Evolutionary conservation across 1,140 invertebrate species (phyloP).

Genomic region (Drosophila serrata): DNA sequence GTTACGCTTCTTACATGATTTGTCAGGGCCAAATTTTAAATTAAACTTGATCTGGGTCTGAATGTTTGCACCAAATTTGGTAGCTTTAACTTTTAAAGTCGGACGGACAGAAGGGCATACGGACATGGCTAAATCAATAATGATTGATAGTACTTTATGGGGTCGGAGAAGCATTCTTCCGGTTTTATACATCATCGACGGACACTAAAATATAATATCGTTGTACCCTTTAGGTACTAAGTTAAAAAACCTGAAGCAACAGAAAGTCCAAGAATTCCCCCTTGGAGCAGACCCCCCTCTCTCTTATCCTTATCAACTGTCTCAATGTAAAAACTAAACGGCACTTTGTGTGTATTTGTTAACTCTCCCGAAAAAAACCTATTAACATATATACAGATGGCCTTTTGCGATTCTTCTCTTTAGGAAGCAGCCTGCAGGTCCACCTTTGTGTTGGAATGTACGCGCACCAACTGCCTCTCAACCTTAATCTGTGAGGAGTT

Average conservation of each 20-base stretch:
- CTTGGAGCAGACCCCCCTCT: background rate
- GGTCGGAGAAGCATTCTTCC: too few relatives aligned
- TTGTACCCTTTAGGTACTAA: background rate
- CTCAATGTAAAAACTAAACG: constrained; percentile 19
- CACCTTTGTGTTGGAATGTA: constrained; percentile 63
- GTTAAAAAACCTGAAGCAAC: background rate
- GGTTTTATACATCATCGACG: too few relatives aligned
- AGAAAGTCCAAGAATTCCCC: background rate
- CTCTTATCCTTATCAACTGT: constrained; percentile 13
- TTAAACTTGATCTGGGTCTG: too few relatives aligned
- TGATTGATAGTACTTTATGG: too few relatives aligned
- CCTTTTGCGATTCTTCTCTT: too few relatives aligned
- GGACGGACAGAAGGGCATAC: too few relatives aligned
- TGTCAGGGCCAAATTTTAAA: too few relatives aligned
- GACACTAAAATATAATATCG: too few relatives aligned
- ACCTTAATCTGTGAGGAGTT: constrained; percentile 66
- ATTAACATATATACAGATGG: constrained; percentile 5
- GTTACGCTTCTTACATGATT: too few relatives aligned
- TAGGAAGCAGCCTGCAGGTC: constrained; percentile 25
- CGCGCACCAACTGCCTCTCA: constrained; percentile 55
- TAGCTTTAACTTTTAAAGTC: too few relatives aligned
- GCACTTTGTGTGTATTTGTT: constrained; percentile 24
- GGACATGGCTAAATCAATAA: too few relatives aligned
- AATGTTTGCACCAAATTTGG: too few relatives aligned
- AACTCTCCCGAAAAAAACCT: background rate